Base-by-base conservation (phyloP, 2,113 vertebrate species). In the Nycticryphes semicollaris region DNA sequence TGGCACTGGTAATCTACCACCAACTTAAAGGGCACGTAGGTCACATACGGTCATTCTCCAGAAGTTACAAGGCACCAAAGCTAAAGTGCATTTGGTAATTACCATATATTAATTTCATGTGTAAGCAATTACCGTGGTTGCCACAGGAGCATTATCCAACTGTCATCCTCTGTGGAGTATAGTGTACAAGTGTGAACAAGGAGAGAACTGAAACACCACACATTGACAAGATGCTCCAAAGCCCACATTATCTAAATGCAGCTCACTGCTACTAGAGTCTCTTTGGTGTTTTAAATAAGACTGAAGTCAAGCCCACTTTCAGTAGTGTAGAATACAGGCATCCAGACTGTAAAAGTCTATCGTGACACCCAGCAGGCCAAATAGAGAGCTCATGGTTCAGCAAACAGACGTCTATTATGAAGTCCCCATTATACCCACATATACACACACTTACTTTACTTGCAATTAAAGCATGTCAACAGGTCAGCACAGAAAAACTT, bases 281-380 rank as follows among this genome's bases (percentile, higher is more conserved):
- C 57, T 8, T 2, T 51, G 27, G 51, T 13, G 56, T 17, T 87
- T 80, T 27, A 86, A 43, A 7, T 6, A 62, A 41, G 25, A 60
- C 14, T 48, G 13, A 72, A 70, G 37, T n/a, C 51, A 39, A 67
- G 56, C 18, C 47, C 2, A 3, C 37, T 87, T 50, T 23, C 70
- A 47, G 47, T 47, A 47, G 47, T 47, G 47, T 21, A 47, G 13
- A 67, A 22, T 37, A 41, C 1, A 3, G 18, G 5, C 11, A 12
- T 31, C 33, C 41, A 8, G 8, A 37, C 7, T 0, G 0, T 41
- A 66, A 84, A 89, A 74, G n/a, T 25, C n/a, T 15, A 27, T 2
- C 3, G 0, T 21, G 47, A 82, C 8, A 67, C 1, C 15, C 19
- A 51, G 33, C 18, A 41, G 45, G 33, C 67, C 70, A 78, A 68